Evolutionary conservation across 2,797 vertebrate genomes (phyloP).

Genomic region (Podarcis siculus): DNA sequence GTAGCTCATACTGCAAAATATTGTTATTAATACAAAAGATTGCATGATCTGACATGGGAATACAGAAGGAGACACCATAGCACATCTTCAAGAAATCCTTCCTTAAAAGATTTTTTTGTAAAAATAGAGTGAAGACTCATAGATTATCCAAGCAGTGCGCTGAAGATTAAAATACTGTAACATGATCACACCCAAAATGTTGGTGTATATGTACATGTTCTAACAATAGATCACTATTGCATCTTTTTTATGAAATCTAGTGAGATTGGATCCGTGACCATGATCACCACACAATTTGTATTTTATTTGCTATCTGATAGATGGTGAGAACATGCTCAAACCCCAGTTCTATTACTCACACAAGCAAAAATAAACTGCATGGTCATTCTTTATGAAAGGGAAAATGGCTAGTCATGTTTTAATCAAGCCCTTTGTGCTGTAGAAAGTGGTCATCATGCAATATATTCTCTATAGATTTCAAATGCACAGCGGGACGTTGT

Average conservation of each 20-base stretch:
- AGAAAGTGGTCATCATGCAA: neutral
- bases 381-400: slow-evolving; percentile 10
- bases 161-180: neutral
- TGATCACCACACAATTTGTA: neutral
- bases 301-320: neutral
- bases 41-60: neutral
- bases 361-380: neutral
- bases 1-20: no score
- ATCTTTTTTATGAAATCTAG: neutral
- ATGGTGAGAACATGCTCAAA: neutral
- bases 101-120: no score
- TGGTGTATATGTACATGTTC: neutral
- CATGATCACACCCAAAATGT: neutral
- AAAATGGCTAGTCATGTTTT: neutral
- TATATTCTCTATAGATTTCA: neutral
- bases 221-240: neutral
- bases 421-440: neutral
- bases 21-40: neutral
- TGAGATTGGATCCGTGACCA: neutral
- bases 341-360: slow-evolving; percentile 5
- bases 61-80: neutral
- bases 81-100: neutral
- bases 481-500: neutral
- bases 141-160: neutral
- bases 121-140: neutral